phyloP scores from a whole-genome alignment of 2,113 vertebrate species.

The Pontoporia blainvillei region DNA sequence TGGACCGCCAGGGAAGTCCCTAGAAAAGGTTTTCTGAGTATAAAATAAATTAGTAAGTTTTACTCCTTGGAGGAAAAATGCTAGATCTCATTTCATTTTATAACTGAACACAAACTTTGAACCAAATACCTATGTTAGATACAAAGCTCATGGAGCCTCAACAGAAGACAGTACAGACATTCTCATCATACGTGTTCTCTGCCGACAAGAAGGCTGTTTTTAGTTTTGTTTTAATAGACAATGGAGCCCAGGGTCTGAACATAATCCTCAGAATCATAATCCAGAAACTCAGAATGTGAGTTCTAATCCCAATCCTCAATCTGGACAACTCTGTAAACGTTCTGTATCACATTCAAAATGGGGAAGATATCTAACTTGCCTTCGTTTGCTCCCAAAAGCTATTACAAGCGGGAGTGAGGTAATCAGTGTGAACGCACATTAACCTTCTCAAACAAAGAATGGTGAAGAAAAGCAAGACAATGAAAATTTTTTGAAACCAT shows the following conservation, averaged over 20 bases:
- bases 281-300: not conserved
- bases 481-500: conserved; percentile 46
- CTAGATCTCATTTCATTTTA: not conserved
- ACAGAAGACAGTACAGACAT: not conserved
- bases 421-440: conserved; percentile 28
- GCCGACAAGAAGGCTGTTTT: not conserved
- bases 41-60: not conserved
- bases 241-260: not conserved
- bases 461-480: conserved; percentile 56
- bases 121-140: not conserved
- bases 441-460: conserved; percentile 53
- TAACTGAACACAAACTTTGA: not conserved
- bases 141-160: not conserved
- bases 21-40: not conserved
- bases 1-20: too few species aligned
- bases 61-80: not conserved
- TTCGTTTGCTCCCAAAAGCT: conserved; percentile 2
- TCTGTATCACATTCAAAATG: not conserved
- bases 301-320: conserved; percentile 15
- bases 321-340: not conserved
- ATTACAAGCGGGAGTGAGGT: conserved; percentile 43
- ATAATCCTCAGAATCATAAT: not conserved
- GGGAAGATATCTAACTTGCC: not conserved
- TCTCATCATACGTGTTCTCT: not conserved
- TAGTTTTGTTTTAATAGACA: not conserved